Evolutionary conservation across 2,888 invertebrate species (phyloP), one percentile per base, ranked within the genome.

Genomic region (Cylindroiulus punctatus): DNA sequence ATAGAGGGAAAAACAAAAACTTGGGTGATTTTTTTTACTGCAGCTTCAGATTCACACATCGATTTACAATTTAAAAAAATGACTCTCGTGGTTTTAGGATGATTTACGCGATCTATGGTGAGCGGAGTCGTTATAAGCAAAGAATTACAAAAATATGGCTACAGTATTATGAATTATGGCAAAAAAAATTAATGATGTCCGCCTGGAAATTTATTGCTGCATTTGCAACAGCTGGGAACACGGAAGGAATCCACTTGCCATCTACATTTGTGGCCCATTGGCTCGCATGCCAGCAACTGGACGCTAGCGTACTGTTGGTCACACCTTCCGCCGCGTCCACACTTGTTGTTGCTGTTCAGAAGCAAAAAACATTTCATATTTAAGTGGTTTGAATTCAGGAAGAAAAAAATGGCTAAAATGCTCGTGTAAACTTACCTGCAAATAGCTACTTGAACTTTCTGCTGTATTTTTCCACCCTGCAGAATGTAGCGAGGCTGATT

Each of bases 211-310:
- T 57, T 57, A n/a, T 57, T 57, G 52, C n/a, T n/a, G 85, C 86
- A 86, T 40, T 57, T 65, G 44, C 86, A 86, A 32, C 86, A 86
- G 36, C 84, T 84, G 17, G 86, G 86, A 22, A 86, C 42, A 0
- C 86, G 86, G 44, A 85, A 86, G 30, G 8, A n/a, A 30, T 86
- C 86, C 42, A 86, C 84, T 7, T 19, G 7, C 22, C 85, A 76
- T n/a, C 17, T 26, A 22, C 40, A 30, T 26, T 81, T 32, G 12
- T 19, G 17, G 17, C 22, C 40, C 12, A 22, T 7, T 30, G 86
- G 86, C 3, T 85, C 86, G 81, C 85, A 86, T 44, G 52, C 57
- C 84, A 86, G 47, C 65, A 86, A 40, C 47, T 86, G 86, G 19
- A 86, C 81, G 81, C 30, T 76, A 2, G 52, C 81, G 44, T 81